phyloP scores from a whole-genome alignment of 2,888 invertebrate species.

The Diadegma fenestrale region DNA sequence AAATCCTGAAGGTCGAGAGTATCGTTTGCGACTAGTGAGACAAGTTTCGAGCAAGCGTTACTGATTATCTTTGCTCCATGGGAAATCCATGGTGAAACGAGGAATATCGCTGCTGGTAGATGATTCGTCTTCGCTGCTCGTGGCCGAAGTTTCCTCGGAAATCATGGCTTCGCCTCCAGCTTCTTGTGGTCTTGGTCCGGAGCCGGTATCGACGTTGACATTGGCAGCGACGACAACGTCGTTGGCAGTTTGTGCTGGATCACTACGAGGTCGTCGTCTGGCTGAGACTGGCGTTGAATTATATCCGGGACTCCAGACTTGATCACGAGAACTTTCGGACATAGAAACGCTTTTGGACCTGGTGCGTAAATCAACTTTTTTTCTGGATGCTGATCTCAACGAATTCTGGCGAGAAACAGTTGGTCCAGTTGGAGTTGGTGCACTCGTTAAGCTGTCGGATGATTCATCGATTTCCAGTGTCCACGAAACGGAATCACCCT shows the following conservation, averaged over 20 bases:
- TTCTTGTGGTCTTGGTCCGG: slow-evolving; percentile 88
- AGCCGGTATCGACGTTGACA: slow-evolving; percentile 84
- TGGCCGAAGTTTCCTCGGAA: slow-evolving; percentile 85
- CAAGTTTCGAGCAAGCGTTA: slow-evolving; percentile 51
- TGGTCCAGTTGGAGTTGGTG: slow-evolving; percentile 67
- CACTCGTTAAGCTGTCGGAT: slow-evolving; percentile 65
- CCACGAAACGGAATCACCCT: slow-evolving; percentile 94
- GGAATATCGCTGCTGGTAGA: slow-evolving; percentile 83
- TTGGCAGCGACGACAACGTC: slow-evolving; percentile 84
- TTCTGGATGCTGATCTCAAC: slow-evolving; percentile 76
- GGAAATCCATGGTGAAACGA: slow-evolving; percentile 75
- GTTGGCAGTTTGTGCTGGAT: slow-evolving; percentile 83
- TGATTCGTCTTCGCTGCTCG: slow-evolving; percentile 83
- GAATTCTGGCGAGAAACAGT: slow-evolving; percentile 80
- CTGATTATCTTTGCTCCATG: slow-evolving; percentile 74
- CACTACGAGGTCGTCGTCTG: slow-evolving; percentile 78
- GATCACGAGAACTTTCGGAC: slow-evolving; percentile 72
- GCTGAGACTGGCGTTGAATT: slow-evolving; percentile 78
- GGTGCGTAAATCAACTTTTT: slow-evolving; percentile 76
- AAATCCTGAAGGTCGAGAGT: background rate
- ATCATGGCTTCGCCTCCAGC: slow-evolving; percentile 90
- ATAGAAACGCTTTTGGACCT: slow-evolving; percentile 82
- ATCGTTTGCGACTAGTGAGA: slow-evolving; percentile 11
- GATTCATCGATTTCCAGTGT: slow-evolving; percentile 90
- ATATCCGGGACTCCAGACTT: slow-evolving; percentile 78